Evolutionary conservation across 2,797 vertebrate species (phyloP).

Genomic region (Salmo trutta): DNA sequence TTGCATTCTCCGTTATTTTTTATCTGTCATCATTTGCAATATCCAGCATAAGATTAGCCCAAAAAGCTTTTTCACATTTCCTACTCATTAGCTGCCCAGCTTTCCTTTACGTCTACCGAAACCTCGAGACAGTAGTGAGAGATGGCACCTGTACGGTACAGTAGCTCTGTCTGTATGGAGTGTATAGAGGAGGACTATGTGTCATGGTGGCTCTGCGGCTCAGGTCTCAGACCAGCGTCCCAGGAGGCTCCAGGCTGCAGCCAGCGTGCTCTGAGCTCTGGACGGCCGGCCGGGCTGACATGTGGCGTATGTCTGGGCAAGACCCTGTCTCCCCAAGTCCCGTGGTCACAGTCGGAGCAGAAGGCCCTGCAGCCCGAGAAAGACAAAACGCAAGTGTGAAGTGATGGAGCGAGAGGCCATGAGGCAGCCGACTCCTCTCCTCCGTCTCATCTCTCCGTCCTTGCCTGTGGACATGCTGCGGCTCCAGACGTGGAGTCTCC

Average conservation of each 20-base stretch:
- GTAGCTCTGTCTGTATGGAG: neutral
- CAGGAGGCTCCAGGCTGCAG: conserved; percentile 45
- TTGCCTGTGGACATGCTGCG: conserved; percentile 74
- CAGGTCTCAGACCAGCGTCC: conserved; percentile 53
- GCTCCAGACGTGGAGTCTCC: conserved; percentile 51
- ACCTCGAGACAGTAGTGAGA: neutral
- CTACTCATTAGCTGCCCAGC: conserved; percentile 57
- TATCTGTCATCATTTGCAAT: conserved; percentile 78
- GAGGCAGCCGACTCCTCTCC: conserved; percentile 54
- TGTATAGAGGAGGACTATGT: conserved; percentile 26
- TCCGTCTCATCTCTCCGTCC: conserved; percentile 51
- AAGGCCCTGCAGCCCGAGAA: conserved; percentile 57
- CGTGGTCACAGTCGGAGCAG: conserved; percentile 69
- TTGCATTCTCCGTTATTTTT: conserved; percentile 71
- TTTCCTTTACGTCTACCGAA: conserved; percentile 31
- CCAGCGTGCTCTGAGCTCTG: conserved; percentile 51
- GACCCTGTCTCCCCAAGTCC: conserved; percentile 68
- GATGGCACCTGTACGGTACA: conserved; percentile 25
- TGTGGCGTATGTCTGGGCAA: conserved; percentile 75
- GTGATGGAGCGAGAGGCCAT: conserved; percentile 65
- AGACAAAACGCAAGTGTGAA: conserved; percentile 61
- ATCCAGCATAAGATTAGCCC: conserved; percentile 74
- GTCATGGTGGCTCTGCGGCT: conserved; percentile 53
- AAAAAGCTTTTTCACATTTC: conserved; percentile 59
- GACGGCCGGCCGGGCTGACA: conserved; percentile 61